Percentiles rank a stretch among this genome's conserved stretches.
Conservation (phyloP, 2,797 vertebrate species). For the Peromyscus attwateri region DNA sequence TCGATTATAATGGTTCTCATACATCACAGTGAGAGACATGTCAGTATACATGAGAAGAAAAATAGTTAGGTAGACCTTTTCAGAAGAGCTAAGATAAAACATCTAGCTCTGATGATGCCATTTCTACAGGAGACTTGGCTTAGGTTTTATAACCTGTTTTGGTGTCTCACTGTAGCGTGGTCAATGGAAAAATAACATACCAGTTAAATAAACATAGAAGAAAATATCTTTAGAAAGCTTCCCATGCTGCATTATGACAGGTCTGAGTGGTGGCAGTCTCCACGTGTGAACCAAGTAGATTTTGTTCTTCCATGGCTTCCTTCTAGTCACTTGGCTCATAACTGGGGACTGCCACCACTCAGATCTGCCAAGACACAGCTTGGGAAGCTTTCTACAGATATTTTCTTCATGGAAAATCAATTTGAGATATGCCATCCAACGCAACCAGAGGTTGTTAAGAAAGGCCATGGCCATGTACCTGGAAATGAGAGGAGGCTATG, state of each 20-base stretch:
- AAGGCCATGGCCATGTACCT: neutral
- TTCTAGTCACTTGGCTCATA: neutral
- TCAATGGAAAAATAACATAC: neutral
- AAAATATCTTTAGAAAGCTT: neutral
- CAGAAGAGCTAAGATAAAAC: conserved; percentile 2
- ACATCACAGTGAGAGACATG: neutral
- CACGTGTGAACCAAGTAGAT: accelerated
- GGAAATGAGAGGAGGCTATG: neutral
- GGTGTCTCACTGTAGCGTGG: neutral
- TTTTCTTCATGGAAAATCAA: neutral
- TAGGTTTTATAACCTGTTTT: neutral
- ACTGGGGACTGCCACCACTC: neutral
- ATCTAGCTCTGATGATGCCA: neutral
- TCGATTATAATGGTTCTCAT: conserved; percentile 16
- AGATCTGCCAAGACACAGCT: neutral
- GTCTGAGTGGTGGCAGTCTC: neutral
- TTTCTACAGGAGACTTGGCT: neutral
- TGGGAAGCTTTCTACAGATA: neutral
- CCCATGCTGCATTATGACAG: neutral
- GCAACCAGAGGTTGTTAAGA: neutral
- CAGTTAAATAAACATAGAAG: neutral
- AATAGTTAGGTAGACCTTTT: neutral
- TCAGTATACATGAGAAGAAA: neutral
- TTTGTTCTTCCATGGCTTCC: neutral
- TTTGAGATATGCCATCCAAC: neutral